Base-by-base conservation (phyloP, 2,797 vertebrate species). In the Pseudocheirus occidentalis region DNA sequence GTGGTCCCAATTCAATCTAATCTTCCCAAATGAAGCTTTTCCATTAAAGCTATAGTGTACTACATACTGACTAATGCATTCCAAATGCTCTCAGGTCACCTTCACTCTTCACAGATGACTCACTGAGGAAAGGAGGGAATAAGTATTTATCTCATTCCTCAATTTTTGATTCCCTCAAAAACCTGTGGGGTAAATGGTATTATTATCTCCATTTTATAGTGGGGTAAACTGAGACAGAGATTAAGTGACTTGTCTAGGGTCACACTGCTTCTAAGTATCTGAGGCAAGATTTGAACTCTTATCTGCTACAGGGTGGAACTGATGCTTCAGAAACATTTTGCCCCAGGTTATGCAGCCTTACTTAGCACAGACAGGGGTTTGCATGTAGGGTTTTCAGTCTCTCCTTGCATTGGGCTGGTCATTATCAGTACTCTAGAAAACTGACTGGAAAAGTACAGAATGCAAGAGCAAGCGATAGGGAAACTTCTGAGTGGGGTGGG, bases 361-460 rank as follows among this genome's bases (percentile, higher is more conserved):
- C 50, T 31, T 90, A 34, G 94, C 93, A 55, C 94, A 0, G 27
- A 55, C 92, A 94, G 96, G 94, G 40, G 57, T 95, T n/a, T 55
- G 95, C 18, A 93, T 55, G 92, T 91, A 93, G 62, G 96, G 94
- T 96, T 89, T 95, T 58, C 81, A n/a, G 93, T 91, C 90, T 94
- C 95, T 46, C 91, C 93, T 94, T 87, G 73, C 1, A 1, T 92
- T 92, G 16, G 34, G 14, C 81, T 28, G 53, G 92, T 90, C 94
- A 92, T n/a, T 54, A 10, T 18, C 92, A 91, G 57, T 1, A 31
- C 87, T 90, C 90, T 0, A 54, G 55, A 55, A 91, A 91, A 4
- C 59, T 6, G 34, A 66, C 90, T 2, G 62, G 95, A 92, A 57
- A 28, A 56, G 18, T 92, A 52, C 16, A 34, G 92, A 94, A 93